These are phyloP conservation scores for Agrilus planipennis DNA, from an alignment of 1,140 invertebrate species.

Conservation along the genomic window DNA sequence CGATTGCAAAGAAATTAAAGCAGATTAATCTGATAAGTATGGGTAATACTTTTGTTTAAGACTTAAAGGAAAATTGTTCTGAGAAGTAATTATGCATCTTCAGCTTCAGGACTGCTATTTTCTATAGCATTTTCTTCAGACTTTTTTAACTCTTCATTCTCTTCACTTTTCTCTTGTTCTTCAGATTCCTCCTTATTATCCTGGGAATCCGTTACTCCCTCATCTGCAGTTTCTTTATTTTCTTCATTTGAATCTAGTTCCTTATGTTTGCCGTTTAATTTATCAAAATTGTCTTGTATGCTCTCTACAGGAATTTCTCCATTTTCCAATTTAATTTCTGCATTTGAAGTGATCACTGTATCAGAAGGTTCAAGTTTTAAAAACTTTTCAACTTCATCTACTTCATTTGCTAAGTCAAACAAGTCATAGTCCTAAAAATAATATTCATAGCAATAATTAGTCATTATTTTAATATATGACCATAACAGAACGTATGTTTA, in stretches of 20 bases:
- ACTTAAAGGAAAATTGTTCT: too few species aligned
- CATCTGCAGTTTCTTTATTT: constrained; percentile 10
- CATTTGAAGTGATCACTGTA: constrained; percentile 15
- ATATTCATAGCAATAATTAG: constrained; percentile 3
- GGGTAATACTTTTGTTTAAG: too few species aligned
- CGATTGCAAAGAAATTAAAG: too few species aligned
- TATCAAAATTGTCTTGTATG: constrained; percentile 14
- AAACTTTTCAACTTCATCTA: constrained; percentile 79
- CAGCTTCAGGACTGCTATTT: constrained; percentile 5
- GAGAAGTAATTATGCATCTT: constrained; percentile 6
- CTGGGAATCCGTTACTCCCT: constrained; percentile 8
- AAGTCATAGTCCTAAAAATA: constrained; percentile 73
- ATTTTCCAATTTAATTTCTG: constrained; percentile 19
- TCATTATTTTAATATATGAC: too few species aligned
- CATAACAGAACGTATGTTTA: too few species aligned
- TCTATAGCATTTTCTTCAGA: constrained; percentile 7
- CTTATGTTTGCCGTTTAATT: constrained; percentile 16
- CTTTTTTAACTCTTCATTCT: constrained; percentile 6
- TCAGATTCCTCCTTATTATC: constrained; percentile 6
- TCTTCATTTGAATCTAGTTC: constrained; percentile 8
- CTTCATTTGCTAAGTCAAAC: constrained; percentile 85
- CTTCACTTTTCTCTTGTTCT: constrained; percentile 6
- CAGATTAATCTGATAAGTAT: too few species aligned
- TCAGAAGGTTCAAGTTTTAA: constrained; percentile 42
- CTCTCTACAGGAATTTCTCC: constrained; percentile 10